Base-by-base conservation (phyloP, 1,140 invertebrate species). In the Drosophila kikkawai region DNA sequence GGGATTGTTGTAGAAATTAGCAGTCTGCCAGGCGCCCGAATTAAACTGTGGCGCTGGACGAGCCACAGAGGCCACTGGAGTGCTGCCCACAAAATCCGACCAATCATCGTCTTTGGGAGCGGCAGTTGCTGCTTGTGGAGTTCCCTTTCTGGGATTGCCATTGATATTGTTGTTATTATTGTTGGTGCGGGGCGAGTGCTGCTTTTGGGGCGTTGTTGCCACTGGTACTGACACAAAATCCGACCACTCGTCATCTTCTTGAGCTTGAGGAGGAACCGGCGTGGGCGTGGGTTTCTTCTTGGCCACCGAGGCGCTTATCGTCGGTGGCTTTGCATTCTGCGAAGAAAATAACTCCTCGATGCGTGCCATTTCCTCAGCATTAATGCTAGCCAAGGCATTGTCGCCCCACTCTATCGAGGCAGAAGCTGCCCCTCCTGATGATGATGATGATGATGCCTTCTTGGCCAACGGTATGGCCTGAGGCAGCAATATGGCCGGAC, bases 321-420 rank as follows among this genome's bases (percentile, higher is more conserved):
- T 84, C 6, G 79, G 77, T n/a, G 80, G 75, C 37, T 91, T 79
- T 17, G 19, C 47, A 8, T 8, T 53, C 44, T 86, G 80, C 8
- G 81, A 69, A 22, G 92, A 80, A 13, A 93, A 93, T 1, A 92
- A 39, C 56, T 92, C 80, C 68, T 93, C 93, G 68, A 95, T 94
- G 47, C 94, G 87, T 3, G 94, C 94, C 44, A 95, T 90, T 83
- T 95, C 95, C 81, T 95, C 95, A n/a, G 95, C 94, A 79, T 95
- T 94, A 59, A 95, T 94, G 51, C 94, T 95, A 8, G 95, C 94
- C 50, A 78, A 37, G 3, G 87, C 71, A 37, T 82, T 86, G 82
- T 95, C 95, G 17, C 95, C 95, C 95, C 95, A 96, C 79, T 95
- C 94, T 19, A 95, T 95, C 73, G 94, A 93, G 0, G 94, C 34